A percentile compares a stretch with the other conserved stretches of the same genome.
Conservation (phyloP, 2,113 vertebrate species). For the Opisthocomus hoazin region DNA sequence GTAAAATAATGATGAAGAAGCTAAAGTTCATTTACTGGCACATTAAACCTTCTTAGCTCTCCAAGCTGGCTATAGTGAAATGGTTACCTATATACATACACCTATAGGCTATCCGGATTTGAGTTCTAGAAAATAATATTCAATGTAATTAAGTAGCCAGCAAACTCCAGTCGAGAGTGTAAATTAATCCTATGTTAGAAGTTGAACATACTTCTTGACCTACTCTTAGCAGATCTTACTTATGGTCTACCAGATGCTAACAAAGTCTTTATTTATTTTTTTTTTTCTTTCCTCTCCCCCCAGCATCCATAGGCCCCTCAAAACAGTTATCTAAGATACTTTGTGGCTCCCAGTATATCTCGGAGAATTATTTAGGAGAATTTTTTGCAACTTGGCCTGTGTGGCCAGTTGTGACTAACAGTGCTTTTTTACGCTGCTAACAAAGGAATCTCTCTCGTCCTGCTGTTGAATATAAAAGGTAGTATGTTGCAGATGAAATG, state of each 20-base stretch:
- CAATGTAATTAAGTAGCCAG: background rate
- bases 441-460: background rate
- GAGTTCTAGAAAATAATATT: background rate
- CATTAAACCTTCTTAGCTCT: background rate
- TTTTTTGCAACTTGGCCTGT: background rate
- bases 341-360: background rate
- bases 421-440: background rate
- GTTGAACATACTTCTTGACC: background rate
- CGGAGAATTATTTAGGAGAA: background rate
- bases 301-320: background rate
- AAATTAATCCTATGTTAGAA: background rate
- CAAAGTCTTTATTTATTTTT: too few relatives aligned
- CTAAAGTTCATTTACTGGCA: background rate
- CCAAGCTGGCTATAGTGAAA: background rate
- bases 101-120: background rate
- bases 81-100: background rate
- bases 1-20: background rate
- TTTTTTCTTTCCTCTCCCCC: too few relatives aligned
- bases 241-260: background rate
- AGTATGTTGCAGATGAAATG: background rate
- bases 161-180: background rate
- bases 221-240: background rate
- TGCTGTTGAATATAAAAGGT: background rate
- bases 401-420: background rate
- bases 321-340: background rate